phyloP scores from a whole-genome alignment of 2,888 invertebrate species.

The Pheosia gnoma region DNA sequence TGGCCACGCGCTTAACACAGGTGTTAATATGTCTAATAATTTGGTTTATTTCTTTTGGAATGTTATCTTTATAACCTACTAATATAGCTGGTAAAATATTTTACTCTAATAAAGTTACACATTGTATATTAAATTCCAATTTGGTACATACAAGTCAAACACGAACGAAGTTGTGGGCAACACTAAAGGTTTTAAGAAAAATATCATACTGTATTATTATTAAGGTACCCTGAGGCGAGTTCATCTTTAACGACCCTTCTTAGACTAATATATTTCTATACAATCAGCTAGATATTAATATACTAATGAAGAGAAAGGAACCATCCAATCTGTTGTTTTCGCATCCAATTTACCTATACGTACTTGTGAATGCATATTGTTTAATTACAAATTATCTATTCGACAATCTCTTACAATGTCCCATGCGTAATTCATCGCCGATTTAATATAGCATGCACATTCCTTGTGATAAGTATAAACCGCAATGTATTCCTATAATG shows the following conservation, averaged over 20 bases:
- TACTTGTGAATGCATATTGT: conserved; percentile 3
- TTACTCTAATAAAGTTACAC: too few relatives aligned
- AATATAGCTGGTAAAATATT: too few relatives aligned
- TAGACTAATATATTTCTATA: neutral
- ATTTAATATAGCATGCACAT: neutral
- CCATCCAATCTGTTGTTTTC: neutral
- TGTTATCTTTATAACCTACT: too few relatives aligned
- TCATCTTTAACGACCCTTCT: neutral
- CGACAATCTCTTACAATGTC: neutral
- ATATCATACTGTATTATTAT: neutral
- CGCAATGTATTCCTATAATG: neutral
- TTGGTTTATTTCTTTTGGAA: too few relatives aligned
- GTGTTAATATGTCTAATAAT: too few relatives aligned
- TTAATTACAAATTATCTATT: neutral
- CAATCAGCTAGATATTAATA: neutral
- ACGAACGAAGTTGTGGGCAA: too few relatives aligned
- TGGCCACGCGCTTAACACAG: too few relatives aligned
- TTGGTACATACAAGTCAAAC: too few relatives aligned
- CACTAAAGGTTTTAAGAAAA: neutral
- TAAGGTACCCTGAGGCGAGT: neutral
- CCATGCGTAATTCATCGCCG: neutral
- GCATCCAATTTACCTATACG: neutral
- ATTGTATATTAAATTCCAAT: too few relatives aligned
- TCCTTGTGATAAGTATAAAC: neutral
- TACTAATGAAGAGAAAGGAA: neutral